Evolutionary conservation across 2,797 vertebrate species (phyloP), one percentile per base, ranked within the genome.

Genomic region (Okamejei kenojei): DNA sequence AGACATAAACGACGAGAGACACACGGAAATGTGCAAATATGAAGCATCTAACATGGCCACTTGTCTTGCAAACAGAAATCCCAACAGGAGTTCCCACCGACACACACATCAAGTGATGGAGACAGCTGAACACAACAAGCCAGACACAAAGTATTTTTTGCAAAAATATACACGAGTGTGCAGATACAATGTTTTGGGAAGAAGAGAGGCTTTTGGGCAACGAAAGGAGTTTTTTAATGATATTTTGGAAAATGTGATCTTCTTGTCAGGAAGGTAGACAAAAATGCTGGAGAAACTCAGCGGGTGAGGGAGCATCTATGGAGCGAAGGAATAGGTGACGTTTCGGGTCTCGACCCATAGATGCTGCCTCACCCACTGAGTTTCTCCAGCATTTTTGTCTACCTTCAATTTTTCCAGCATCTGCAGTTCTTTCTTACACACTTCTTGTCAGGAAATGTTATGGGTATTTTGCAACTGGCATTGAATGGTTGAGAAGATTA

Each of bases 21-120:
- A 92, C 90, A 54, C 90, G 45, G 90, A 45, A 90, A 92, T 92
- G 90, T 92, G 90, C 90, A 92, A 58, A 92, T n/a, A 73, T 92
- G 90, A 74, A 92, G 38, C 21, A 92, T 68, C 58, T 7, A 17
- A 92, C 90, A 92, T 38, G 38, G 45, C 73, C 68, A 92, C 90
- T 74, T 71, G 71, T 92, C 90, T 76, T 71, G 58, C 71, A 38
- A 92, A 92, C 71, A 92, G 38, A 8, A 38, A 58, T 45, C 21
- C 54, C 35, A 58, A 92, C 45, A 54, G 45, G 2, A 35, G 26
- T 54, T n/a, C 76, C 90, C 90, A 92, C 5, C n/a, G 26, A 92
- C 90, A 92, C 88, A 74, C 23, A 92, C 54, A 91, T 74, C 32
- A 91, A 92, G 17, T 15, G 2, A 74, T 76, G 90, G 23, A 74